Evolutionary conservation across 2,888 invertebrate genomes (phyloP), one percentile per base, ranked within the genome.

Genomic region (Yponomeuta evonymella): DNA sequence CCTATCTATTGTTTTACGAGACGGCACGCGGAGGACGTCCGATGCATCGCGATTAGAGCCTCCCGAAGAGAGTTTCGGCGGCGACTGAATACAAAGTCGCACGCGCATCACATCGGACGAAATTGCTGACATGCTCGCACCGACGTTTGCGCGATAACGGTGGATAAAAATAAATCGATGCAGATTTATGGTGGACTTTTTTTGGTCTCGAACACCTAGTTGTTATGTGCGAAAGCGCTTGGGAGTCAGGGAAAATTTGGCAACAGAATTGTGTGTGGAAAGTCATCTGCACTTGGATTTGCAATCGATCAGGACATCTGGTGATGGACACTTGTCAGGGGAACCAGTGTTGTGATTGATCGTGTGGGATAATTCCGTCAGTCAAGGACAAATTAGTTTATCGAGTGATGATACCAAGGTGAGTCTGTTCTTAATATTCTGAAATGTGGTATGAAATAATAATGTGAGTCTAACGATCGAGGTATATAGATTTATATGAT

Each of bases 191-290:
- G 79, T 76, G 78, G 76, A 79, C 81, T 77, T 76, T 78, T 43
- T 77, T 76, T 6, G 65, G 65, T 29, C 12, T 65, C 67, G 74
- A 83, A 81, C 73, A 78, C 76, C 81, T 79, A 76, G 80, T 88
- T 88, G 83, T 81, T 86, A 88, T 86, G 83, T 87, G 79, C 76
- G 76, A 76, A 75, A 74, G 83, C 79, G 78, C 75, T 79, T 76
- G 79, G 83, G 84, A 83, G 84, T 84, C 80, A 75, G 85, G 83
- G 87, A 89, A 88, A 86, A 88, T 88, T 90, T 89, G 89, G 89
- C 90, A 88, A 81, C 79, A 72, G 70, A 73, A 75, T 74, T 75
- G 75, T 70, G 75, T 70, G 62, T 15, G 62, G 70, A 43, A 68
- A 73, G 72, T 75, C 77, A 75, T 76, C 75, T 76, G 75, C 77